phyloP scores from a whole-genome alignment of 1,140 invertebrate genomes.

The Ostrea denselamellosa region DNA sequence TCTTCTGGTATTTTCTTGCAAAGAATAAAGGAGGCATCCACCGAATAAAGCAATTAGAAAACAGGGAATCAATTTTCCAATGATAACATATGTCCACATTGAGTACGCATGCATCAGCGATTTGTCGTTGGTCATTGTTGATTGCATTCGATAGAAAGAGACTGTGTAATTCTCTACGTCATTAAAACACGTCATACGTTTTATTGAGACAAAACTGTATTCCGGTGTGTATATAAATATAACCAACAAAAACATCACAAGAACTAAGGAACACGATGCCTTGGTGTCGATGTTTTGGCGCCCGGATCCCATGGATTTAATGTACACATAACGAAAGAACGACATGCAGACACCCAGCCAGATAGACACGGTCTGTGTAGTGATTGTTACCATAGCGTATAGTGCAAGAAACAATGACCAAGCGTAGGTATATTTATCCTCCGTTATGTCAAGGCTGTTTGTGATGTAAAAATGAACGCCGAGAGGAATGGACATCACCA shows the following conservation, averaged over 20 bases:
- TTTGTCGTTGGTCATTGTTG: background rate
- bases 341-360: slow-evolving; percentile 95
- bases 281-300: slow-evolving; percentile 89
- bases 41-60: slow-evolving; percentile 79
- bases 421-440: slow-evolving; percentile 61
- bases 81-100: slow-evolving; percentile 73
- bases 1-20: slow-evolving; percentile 77
- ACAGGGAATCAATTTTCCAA: slow-evolving; percentile 79
- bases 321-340: slow-evolving; percentile 83
- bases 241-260: slow-evolving; percentile 85
- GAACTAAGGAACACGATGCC: slow-evolving; percentile 86
- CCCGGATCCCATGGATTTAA: slow-evolving; percentile 84
- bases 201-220: slow-evolving; percentile 75
- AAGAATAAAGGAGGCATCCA: slow-evolving; percentile 77
- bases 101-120: background rate
- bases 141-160: background rate
- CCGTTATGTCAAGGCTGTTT: slow-evolving; percentile 47
- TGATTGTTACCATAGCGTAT: slow-evolving; percentile 84
- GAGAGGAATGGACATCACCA: slow-evolving; percentile 92
- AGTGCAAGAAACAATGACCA: slow-evolving; percentile 72
- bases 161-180: background rate
- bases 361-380: slow-evolving; percentile 95
- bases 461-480: slow-evolving; percentile 82
- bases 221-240: slow-evolving; percentile 88
- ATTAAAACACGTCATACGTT: background rate